phyloP scores from a whole-genome alignment of 2,888 invertebrate species.

The Sialis lutaria region DNA sequence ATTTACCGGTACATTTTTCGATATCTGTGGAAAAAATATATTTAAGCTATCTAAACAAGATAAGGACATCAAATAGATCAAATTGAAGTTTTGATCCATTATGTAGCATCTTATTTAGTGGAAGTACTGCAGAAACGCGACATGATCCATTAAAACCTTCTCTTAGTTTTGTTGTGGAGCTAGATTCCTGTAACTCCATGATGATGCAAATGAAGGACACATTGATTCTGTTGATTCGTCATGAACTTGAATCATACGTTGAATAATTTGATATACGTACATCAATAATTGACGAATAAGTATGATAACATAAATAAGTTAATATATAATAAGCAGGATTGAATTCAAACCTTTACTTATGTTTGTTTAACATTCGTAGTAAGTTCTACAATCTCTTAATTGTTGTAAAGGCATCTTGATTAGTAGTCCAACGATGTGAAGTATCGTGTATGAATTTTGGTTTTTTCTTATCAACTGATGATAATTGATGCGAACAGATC shows the following conservation, averaged over 20 bases:
- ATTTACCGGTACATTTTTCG: conserved; percentile 15
- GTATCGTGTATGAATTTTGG: conserved; percentile 1
- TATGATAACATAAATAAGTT: too few relatives aligned
- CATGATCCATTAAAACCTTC: conserved; percentile 10
- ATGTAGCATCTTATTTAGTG: conserved; percentile 12
- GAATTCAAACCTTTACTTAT: conserved; percentile 5
- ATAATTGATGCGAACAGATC: background rate
- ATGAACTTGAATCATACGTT: conserved; percentile 2
- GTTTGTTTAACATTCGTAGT: conserved; percentile 3
- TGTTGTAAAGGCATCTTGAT: conserved; percentile 1
- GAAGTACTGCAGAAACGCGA: conserved; percentile 4
- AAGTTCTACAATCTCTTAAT: conserved; percentile 3
- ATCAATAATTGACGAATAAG: conserved; percentile 2
- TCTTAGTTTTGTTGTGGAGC: conserved; percentile 9
- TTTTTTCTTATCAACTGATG: conserved; percentile 2
- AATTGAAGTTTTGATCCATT: conserved; percentile 13
- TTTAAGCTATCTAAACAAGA: conserved; percentile 11
- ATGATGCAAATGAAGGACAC: conserved; percentile 7
- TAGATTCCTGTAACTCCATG: conserved; percentile 8
- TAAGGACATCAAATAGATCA: conserved; percentile 10
- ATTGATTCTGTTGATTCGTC: background rate
- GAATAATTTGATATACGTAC: conserved; percentile 6
- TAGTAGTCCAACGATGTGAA: conserved; percentile 6
- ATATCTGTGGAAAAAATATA: conserved; percentile 14
- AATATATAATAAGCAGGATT: background rate